Base-by-base conservation (phyloP, 2,888 invertebrate species). In the Trichopria drosophilae region DNA sequence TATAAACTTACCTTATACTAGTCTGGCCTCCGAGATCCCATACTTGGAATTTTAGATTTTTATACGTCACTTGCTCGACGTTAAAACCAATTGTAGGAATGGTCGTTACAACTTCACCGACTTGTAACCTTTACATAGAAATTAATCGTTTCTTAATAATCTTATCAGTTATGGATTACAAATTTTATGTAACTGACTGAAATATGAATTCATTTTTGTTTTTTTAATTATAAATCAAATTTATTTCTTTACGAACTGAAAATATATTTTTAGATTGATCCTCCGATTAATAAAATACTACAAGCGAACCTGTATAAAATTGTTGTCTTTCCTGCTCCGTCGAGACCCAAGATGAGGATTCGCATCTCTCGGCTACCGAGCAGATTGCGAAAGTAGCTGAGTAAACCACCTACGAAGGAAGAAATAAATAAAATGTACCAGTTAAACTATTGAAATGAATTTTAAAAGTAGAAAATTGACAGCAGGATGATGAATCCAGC, bases 1-100 rank as follows among this genome's bases (percentile, higher is more conserved):
- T 1, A 51, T 7, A 48, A 12, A 24, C 35, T 72, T 79, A 93
- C 94, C 94, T 86, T 78, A 98, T 98, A 81, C 96, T 97, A 55
- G 97, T 98, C 77, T 99, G 98, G 65, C 98, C 98, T 44, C 98
- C 98, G 45, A 99, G 83, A 82, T 99, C 96, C 96, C 96, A 96
- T 22, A 93, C 96, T 87, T 98, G 98, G 75, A 99, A 99, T 79
- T 97, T 99, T 60, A 99, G 83, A 81, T 99, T 99, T 82, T 97
- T 97, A 77, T 96, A 98, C 66, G 93, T 93, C 51, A 98, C 97
- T 83, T 97, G 97, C 79, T 98, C 98, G 65, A 98, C 99, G 80
- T 99, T 99, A 79, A 99, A 99, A 9, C 90, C 99, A 76, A 99
- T 99, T 7, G 99, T 98, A 58, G 97, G 93, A 79, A 92, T 98